Percentiles rank a stretch among this genome's conserved stretches.
phyloP scores from a whole-genome alignment of 1,140 invertebrate species.

The Drosophila ercepeae region DNA sequence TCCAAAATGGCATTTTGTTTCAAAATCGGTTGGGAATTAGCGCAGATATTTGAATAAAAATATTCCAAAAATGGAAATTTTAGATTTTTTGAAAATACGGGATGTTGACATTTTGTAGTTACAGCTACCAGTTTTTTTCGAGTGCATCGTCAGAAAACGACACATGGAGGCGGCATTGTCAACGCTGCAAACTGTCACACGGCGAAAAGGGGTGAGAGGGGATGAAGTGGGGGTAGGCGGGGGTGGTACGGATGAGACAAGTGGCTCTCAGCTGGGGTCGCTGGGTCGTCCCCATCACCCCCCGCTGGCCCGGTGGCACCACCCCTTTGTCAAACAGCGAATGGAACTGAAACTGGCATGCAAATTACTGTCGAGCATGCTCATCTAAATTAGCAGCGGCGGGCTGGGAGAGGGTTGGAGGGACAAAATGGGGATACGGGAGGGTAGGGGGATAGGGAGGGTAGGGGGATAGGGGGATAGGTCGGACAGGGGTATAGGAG shows the following conservation, averaged over 20 bases:
- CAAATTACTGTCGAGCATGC: slow-evolving; percentile 80
- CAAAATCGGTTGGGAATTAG: no score
- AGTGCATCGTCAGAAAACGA: slow-evolving; percentile 41
- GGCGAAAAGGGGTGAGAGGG: background rate
- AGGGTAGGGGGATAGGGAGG: background rate
- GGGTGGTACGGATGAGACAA: slow-evolving; percentile 13
- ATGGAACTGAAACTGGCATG: slow-evolving; percentile 76
- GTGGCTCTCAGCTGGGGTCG: slow-evolving; percentile 50
- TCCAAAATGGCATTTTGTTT: no score
- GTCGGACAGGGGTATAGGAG: background rate
- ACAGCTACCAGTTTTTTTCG: background rate
- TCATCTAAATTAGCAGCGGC: slow-evolving; percentile 72
- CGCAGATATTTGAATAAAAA: no score
- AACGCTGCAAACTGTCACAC: slow-evolving; percentile 52
- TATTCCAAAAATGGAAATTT: no score
- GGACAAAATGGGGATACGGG: background rate
- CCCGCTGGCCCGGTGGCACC: background rate
- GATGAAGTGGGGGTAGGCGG: slow-evolving; percentile 2
- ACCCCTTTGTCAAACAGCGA: slow-evolving; percentile 38
- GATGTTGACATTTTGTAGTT: no score
- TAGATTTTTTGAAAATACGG: no score
- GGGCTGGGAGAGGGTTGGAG: background rate
- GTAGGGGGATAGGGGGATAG: background rate
- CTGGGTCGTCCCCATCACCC: slow-evolving; percentile 27
- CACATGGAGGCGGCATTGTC: slow-evolving; percentile 76